phyloP scores from a whole-genome alignment of 2,797 vertebrate genomes.

The Benthosema pterotum region DNA sequence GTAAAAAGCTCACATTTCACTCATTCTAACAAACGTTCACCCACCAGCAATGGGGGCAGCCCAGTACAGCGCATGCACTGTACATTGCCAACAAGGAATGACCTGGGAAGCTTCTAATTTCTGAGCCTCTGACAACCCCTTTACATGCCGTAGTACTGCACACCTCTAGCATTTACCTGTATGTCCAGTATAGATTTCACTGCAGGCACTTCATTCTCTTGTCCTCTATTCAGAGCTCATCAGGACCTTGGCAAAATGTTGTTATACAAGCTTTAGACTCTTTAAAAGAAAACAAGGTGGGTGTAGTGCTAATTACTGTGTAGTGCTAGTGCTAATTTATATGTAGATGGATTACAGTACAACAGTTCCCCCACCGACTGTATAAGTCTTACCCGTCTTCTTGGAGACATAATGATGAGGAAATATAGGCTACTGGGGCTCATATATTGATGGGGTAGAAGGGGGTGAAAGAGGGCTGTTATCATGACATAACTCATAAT shows the following conservation, averaged over 20 bases:
- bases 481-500: conserved; percentile 8
- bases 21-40: too few species aligned
- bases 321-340: too few species aligned
- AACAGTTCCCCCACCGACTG: not conserved
- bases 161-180: not conserved
- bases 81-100: too few species aligned
- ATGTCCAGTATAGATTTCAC: not conserved
- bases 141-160: too few species aligned
- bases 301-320: conserved; percentile 26
- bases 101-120: too few species aligned
- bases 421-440: not conserved
- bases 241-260: not conserved
- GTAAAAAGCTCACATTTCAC: too few species aligned
- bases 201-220: too few species aligned
- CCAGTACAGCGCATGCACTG: too few species aligned
- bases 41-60: too few species aligned
- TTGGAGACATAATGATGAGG: conserved; percentile 6
- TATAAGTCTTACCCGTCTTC: conserved; percentile 7
- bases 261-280: conserved; percentile 7
- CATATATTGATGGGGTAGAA: not conserved
- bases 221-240: not conserved
- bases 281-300: not conserved
- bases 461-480: not conserved
- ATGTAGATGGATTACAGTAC: not conserved
- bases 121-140: too few species aligned